A percentile compares a stretch with the other conserved stretches of the same genome.
Evolutionary conservation across 2,797 vertebrate species (phyloP).

Genomic region (Nothura maculosa): DNA sequence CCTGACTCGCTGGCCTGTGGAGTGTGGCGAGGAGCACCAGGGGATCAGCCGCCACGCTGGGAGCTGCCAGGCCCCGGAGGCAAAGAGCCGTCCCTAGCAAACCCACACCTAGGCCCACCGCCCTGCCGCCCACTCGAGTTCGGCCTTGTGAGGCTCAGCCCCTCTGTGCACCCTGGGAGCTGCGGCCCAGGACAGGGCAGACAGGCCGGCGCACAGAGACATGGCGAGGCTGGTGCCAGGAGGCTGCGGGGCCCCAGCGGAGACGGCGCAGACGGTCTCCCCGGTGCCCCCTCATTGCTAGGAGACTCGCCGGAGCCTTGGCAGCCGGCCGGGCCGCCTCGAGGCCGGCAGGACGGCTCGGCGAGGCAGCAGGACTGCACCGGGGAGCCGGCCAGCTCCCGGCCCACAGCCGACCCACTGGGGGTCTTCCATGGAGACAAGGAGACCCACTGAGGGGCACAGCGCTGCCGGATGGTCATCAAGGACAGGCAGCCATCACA

Average conservation of each 20-base stretch:
- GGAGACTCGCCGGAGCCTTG: not conserved
- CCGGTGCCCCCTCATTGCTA: not conserved
- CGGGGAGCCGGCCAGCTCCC: not conserved
- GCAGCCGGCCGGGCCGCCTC: not conserved
- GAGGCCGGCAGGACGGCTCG: not conserved
- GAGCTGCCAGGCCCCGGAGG: not conserved
- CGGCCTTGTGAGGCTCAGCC: too few relatives aligned
- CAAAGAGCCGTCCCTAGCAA: not conserved
- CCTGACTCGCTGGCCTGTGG: fast-evolving
- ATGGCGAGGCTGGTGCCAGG: not conserved
- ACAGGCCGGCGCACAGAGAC: too few relatives aligned
- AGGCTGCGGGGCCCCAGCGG: not conserved
- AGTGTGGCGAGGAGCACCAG: fast-evolving
- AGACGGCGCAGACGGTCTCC: fast-evolving
- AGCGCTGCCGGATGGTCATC: not conserved
- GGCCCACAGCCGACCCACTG: fast-evolving
- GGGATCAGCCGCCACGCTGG: not conserved
- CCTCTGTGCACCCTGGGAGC: not conserved
- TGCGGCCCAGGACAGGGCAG: too few relatives aligned
- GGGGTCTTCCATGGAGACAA: fast-evolving
- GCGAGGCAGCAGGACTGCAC: too few relatives aligned
- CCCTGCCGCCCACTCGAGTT: fast-evolving
- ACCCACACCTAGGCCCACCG: fast-evolving
- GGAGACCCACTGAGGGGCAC: not conserved
- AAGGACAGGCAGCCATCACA: not conserved